Base-by-base conservation (phyloP, 2,888 invertebrate species). In the Blomia tropicalis region DNA sequence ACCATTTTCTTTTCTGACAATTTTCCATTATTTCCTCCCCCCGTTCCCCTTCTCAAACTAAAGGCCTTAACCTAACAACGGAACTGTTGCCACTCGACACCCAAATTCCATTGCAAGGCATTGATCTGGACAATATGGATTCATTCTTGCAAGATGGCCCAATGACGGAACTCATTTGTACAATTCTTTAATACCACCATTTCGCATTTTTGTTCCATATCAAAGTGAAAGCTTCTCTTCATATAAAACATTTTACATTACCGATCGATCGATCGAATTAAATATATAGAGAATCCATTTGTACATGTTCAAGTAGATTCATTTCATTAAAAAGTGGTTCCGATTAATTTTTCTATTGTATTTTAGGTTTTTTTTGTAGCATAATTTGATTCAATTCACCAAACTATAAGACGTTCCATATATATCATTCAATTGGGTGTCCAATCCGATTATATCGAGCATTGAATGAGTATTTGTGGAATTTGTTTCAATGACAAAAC, bases 1-100 rank as follows among this genome's bases (percentile, higher is more conserved):
- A n/a, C n/a, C n/a, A n/a, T n/a, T n/a, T n/a, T n/a, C 17, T 36
- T 36, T 17, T 11, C 7, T 36, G 36, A 36, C 36, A 36, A 36
- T 36, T 7, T 36, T 11, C 36, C 17, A 11, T 36, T 36, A 7
- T 56, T 19, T n/a, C 22, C 3, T 58, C 41, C 19, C 31, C n/a
- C 17, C 29, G 25, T 19, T 25, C 17, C 14, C 5, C 25, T 47
- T 27, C 4, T 5, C 17, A 32, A 25, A 30, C 25, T 11, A 43
- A 43, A 58, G 59, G 59, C 14, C 17, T 58, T 14, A 58, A 58
- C 23, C 17, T 58, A 22, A 58, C 59, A 17, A 58, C 59, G 11
- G 59, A 58, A 43, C 22, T 58, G 36, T 29, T 58, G n/a, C 59
- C 59, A 23, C 14, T 58, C 11, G 59, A 58, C 36, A 41, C 59